Evolutionary conservation across 23 tunicate genomes (phyloP).

Genomic region (Corella eumyota): DNA sequence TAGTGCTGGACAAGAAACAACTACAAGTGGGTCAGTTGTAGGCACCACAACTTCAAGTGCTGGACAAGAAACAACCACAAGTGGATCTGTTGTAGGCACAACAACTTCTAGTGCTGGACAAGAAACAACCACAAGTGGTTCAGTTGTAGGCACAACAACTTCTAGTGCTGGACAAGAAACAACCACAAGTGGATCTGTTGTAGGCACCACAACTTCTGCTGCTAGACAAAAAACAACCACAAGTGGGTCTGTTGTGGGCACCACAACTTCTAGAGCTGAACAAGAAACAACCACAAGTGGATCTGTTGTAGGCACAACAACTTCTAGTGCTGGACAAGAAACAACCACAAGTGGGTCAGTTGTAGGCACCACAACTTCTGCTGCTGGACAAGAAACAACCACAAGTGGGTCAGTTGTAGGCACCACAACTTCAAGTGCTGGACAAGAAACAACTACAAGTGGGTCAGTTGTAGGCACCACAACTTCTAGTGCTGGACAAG

Average conservation of each 20-base stretch:
- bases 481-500: no score
- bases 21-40: slow-evolving; percentile 11
- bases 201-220: background rate
- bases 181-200: slow-evolving; percentile 5
- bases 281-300: slow-evolving; percentile 28
- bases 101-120: slow-evolving; percentile 6
- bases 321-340: slow-evolving; percentile 5
- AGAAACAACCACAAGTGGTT: slow-evolving; percentile 3
- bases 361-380: no score
- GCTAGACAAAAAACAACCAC: slow-evolving; percentile 11
- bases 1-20: slow-evolving; percentile 4
- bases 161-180: slow-evolving; percentile 12
- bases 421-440: no score
- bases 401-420: slow-evolving; percentile 9
- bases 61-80: no score
- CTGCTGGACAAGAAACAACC: no score
- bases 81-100: no score
- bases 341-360: slow-evolving; percentile 14
- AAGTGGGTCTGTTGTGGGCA: background rate
- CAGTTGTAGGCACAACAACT: slow-evolving; percentile 4
- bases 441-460: no score
- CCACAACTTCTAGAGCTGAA: slow-evolving; percentile 14
- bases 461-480: no score
- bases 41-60: slow-evolving; percentile 6
- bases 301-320: slow-evolving; percentile 12